Conservation (phyloP, 2,888 invertebrate genomes). For the Smittia sp. region DNA sequence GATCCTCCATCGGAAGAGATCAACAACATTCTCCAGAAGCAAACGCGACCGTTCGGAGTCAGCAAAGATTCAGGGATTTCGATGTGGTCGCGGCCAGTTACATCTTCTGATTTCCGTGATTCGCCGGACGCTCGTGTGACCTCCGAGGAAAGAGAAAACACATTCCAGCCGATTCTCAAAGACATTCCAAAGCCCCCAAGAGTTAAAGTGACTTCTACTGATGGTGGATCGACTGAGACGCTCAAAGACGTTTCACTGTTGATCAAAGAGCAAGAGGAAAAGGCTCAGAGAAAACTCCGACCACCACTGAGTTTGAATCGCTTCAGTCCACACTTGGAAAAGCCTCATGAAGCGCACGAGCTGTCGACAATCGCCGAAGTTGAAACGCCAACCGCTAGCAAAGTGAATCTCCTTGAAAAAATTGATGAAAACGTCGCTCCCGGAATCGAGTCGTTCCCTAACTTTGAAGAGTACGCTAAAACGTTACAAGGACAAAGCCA, state of each 20-base stretch:
- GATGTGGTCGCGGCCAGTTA: constrained; percentile 49
- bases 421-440: neutral
- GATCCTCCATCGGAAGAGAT: constrained; percentile 41
- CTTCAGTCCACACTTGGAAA: constrained; percentile 49
- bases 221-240: constrained; percentile 44
- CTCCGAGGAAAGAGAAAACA: constrained; percentile 16
- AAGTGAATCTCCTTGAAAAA: constrained; percentile 41
- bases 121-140: constrained; percentile 41
- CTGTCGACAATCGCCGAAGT: constrained; percentile 67
- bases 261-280: constrained; percentile 19
- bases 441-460: constrained; percentile 14
- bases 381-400: constrained; percentile 63
- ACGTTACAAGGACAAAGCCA: neutral
- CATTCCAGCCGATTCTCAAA: constrained; percentile 49
- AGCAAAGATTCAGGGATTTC: constrained; percentile 53
- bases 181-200: constrained; percentile 50
- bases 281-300: neutral
- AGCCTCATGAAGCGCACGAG: constrained; percentile 56
- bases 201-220: neutral
- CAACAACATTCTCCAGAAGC: constrained; percentile 42
- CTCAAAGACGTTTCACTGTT: constrained; percentile 43
- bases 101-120: constrained; percentile 47
- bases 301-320: constrained; percentile 30
- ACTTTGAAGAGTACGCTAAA: constrained; percentile 23
- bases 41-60: constrained; percentile 45